Base-by-base conservation (phyloP, 2,797 vertebrate genomes). In the Trachops cirrhosus region DNA sequence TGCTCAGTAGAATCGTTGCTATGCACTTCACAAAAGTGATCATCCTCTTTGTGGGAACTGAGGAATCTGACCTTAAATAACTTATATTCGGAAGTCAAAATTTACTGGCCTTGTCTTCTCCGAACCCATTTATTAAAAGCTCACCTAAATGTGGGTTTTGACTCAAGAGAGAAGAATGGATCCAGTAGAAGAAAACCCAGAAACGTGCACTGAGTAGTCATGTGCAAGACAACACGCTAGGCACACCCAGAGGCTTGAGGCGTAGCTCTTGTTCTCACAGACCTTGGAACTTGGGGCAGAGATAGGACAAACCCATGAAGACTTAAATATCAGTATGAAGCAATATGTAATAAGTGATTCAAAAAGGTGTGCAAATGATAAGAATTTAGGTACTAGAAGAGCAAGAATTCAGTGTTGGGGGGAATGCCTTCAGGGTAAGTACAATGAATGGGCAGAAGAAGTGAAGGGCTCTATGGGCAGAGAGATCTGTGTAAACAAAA, bases 61-160 rank as follows among this genome's bases (percentile, higher is more conserved):
- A 97, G 32, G 73, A 88, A 96, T 95, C 89, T 95, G 52, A 96
- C 77, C 73, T 95, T 57, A 37, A 95, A 80, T 90, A 92, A 88
- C 85, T 96, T 68, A 73, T 39, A 91, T 80, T 93, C 52, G 6
- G 57, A 94, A 93, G 44, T 46, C 48, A 95, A 86, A 89, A 94
- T 59, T 29, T 85, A 87, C 26, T 62, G 89, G 57, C 54, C 79
- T 96, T 64, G 16, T 46, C 80, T 86, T 93, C 54, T 91, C 67
- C 62, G 11, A 80, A 70, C 48, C 2, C 50, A 34, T 71, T 88
- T 77, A 86, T 54, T 84, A 85, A 86, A 79, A 94, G 54, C 48
- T 54, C 37, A 71, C 22, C n/a, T 79, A 89, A 79, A 70, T 52
- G 5, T 77, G 52, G 26, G 22, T 15, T 26, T 70, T 52, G 24